phyloP scores from a whole-genome alignment of 2,113 vertebrate genomes.

The Sinosuthora webbiana region DNA sequence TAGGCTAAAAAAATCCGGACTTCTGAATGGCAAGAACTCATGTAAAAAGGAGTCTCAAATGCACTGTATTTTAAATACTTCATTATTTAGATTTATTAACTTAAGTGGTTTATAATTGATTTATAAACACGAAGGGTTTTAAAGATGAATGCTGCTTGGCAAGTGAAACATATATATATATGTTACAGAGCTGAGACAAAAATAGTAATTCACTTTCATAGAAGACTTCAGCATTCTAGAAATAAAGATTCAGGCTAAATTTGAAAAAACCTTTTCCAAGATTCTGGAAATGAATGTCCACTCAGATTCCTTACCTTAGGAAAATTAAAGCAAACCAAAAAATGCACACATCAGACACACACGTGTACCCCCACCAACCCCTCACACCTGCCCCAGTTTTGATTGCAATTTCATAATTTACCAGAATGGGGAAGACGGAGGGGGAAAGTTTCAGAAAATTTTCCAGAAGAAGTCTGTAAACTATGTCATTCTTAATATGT shows the following conservation, averaged over 20 bases:
- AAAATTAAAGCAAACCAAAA: background rate
- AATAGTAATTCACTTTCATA: background rate
- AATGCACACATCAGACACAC: no score
- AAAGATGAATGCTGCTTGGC: background rate
- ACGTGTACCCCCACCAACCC: rapidly evolving
- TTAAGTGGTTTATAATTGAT: background rate
- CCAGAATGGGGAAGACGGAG: rapidly evolving
- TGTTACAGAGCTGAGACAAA: background rate
- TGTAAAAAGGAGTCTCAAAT: background rate
- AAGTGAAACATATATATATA: background rate
- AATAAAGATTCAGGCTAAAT: background rate
- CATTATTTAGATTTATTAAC: background rate
- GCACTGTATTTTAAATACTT: background rate
- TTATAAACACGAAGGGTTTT: background rate
- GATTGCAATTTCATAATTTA: background rate
- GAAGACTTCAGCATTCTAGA: background rate
- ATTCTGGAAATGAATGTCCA: background rate
- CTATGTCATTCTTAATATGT: background rate
- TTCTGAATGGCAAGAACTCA: background rate
- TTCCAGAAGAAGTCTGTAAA: background rate
- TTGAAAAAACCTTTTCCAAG: background rate
- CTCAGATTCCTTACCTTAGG: background rate
- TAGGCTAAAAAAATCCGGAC: background rate
- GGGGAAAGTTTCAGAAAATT: rapidly evolving
- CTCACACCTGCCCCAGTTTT: background rate